Base-by-base conservation (phyloP, 2,888 invertebrate genomes). In the Cheilosia soror region DNA sequence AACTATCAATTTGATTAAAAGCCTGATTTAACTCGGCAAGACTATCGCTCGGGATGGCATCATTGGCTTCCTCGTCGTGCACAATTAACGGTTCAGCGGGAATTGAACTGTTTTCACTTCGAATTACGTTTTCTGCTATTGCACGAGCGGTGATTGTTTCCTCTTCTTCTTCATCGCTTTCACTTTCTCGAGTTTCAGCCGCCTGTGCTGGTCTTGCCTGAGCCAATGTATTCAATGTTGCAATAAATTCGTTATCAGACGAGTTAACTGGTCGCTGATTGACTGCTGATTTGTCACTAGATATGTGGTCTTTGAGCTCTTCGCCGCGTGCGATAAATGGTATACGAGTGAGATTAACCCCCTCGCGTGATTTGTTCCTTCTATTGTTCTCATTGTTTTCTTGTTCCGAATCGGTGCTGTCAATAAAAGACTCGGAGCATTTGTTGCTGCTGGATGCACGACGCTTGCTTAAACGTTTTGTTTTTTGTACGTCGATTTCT, bases 391-490 rank as follows among this genome's bases (percentile, higher is more conserved):
- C 13, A 79, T 31, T 68, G n/a, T 69, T 40, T 11, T 65, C 87
- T 66, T 84, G 71, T 13, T 89, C 89, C 66, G 69, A 89, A 84
- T 87, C 90, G 1, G 86, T 82, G 0, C 82, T 73, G 6, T 88
- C 87, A 73, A 89, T 49, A 85, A 88, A 82, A 66, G 88, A 33
- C 75, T 91, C 89, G 63, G 89, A 88, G 29, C 88, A 88, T 84
- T 89, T 89, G 55, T 89, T 90, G 49, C 89, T 90, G 72, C 89
- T 89, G 0, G 91, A 91, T 7, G 88, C 88, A n/a, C 90, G 89
- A 4, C 90, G 90, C 84, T 92, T 92, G 5, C 89, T 89, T 4
- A 92, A 84, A 4, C 90, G 89, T 73, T 92, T 92, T 0, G 89
- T 89, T 78, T 90, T 91, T 69, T 87, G 84, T 5, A 62, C 57